These are phyloP conservation scores for Teleogryllus occipitalis DNA, from an alignment of 1,140 invertebrate genomes.

Conservation along the genomic window DNA sequence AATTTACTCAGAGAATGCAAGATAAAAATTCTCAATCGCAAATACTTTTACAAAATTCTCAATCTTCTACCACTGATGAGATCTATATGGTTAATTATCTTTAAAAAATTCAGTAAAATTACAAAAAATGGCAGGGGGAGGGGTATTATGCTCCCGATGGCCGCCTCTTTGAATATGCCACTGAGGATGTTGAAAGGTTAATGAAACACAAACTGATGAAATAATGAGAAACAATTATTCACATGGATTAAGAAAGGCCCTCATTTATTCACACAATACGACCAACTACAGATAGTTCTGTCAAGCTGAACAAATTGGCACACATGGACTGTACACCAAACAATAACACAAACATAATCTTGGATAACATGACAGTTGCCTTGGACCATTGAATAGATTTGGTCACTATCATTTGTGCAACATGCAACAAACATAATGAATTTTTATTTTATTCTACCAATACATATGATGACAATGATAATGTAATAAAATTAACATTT, in stretches of 20 bases:
- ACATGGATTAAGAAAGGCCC: background rate
- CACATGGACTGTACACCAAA: background rate
- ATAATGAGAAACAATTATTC: background rate
- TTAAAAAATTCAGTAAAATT: no score
- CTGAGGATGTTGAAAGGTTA: no score
- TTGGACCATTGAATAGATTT: background rate
- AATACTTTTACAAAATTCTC: no score
- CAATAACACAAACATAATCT: background rate
- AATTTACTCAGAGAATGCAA: no score
- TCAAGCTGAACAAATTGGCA: background rate
- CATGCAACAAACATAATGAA: background rate
- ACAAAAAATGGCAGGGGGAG: no score
- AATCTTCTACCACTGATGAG: no score
- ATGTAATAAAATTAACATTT: no score
- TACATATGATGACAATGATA: conserved; percentile 1
- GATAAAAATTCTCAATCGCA: no score
- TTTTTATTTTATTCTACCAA: background rate
- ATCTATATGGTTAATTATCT: no score
- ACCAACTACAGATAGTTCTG: background rate
- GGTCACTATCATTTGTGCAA: background rate
- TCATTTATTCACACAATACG: background rate
- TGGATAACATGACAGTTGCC: background rate
- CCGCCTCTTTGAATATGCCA: no score
- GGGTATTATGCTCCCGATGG: no score
- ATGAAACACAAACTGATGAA: no score